A percentile compares a stretch with the other conserved stretches of the same genome.
phyloP scores from a whole-genome alignment of 2,797 vertebrate species.

The Nasua narica region DNA sequence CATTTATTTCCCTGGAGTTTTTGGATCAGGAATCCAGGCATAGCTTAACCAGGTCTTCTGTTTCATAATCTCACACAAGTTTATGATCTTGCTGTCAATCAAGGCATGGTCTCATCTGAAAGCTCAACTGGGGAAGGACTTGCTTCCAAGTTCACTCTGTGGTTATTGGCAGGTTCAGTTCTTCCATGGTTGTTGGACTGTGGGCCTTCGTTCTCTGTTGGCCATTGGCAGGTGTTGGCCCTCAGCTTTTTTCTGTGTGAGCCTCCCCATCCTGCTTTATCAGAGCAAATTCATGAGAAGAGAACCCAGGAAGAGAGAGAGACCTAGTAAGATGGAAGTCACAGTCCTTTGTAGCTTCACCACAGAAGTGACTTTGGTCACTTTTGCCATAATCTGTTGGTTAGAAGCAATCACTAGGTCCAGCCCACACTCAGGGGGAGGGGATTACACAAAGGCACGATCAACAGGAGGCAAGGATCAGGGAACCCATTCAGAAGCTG shows the following conservation, averaged over 20 bases:
- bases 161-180: background rate
- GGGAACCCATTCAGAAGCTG: background rate
- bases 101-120: background rate
- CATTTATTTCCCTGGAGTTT: background rate
- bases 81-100: background rate
- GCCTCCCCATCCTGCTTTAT: background rate
- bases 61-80: background rate
- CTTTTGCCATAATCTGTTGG: background rate
- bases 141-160: background rate
- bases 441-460: background rate
- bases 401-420: background rate
- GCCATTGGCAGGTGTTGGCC: background rate
- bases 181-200: background rate
- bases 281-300: background rate
- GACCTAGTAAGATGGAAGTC: background rate
- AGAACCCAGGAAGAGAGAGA: background rate
- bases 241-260: background rate
- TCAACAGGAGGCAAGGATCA: background rate
- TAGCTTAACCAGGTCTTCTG: background rate
- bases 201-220: background rate
- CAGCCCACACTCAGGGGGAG: background rate
- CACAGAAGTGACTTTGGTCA: background rate
- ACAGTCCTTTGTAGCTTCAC: background rate
- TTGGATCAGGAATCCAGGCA: background rate
- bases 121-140: background rate